phyloP scores from a whole-genome alignment of 2,888 invertebrate genomes.

The Escarpia spicata region DNA sequence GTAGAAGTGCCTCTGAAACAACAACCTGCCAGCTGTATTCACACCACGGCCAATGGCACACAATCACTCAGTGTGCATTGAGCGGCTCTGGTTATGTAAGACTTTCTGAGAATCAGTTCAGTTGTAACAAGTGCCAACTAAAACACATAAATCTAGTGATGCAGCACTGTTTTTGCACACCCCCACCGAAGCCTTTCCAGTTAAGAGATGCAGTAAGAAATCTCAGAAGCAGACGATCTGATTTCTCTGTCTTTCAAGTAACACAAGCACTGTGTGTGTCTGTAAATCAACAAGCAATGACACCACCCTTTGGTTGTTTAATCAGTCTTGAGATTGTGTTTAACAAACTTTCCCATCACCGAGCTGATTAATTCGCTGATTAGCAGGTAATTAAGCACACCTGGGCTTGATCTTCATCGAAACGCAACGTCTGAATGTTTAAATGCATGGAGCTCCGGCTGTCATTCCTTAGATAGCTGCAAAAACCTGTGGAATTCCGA shows the following conservation, averaged over 20 bases:
- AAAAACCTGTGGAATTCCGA: not conserved
- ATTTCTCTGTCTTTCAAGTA: not conserved
- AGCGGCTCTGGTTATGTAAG: not conserved
- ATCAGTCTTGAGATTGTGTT: not conserved
- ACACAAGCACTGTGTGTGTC: not conserved
- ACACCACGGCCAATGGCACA: not conserved
- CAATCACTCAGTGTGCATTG: not conserved
- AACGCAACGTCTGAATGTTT: not conserved
- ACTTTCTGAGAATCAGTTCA: not conserved
- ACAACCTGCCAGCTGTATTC: not conserved
- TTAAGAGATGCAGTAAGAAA: not conserved
- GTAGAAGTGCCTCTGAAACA: not conserved
- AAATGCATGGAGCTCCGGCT: not conserved
- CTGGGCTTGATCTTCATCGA: not conserved
- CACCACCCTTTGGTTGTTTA: not conserved
- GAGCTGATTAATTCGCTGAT: not conserved
- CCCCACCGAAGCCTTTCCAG: not conserved
- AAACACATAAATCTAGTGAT: not conserved
- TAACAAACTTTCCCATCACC: not conserved
- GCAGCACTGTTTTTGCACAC: not conserved
- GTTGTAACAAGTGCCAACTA: not conserved
- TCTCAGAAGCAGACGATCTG: not conserved
- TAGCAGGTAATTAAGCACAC: conserved; percentile 12
- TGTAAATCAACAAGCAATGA: not conserved
- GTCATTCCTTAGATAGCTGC: not conserved